phyloP scores from a whole-genome alignment of 2,888 invertebrate genomes.

The Hesperia comma region DNA sequence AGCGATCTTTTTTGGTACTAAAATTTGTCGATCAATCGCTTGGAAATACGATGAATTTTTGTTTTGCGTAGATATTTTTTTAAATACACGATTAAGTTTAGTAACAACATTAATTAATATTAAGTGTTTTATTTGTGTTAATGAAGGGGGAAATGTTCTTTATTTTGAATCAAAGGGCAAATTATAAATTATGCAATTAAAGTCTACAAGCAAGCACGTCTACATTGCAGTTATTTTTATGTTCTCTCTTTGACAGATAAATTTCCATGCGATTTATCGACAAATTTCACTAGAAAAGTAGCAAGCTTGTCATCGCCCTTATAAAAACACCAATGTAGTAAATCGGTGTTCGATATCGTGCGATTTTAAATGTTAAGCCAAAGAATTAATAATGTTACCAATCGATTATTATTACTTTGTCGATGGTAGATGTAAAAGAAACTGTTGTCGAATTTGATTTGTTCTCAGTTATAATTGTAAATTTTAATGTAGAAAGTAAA shows the following conservation, averaged over 20 bases:
- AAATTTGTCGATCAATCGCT: slow-evolving; percentile 4
- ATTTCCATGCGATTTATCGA: slow-evolving; percentile 16
- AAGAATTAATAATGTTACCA: slow-evolving; percentile 58
- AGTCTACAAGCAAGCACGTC: too few species aligned
- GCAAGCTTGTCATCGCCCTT: slow-evolving; percentile 7
- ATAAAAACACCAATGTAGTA: slow-evolving; percentile 4
- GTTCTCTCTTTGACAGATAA: too few species aligned
- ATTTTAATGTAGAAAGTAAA: slow-evolving; percentile 31
- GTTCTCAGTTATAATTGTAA: slow-evolving; percentile 28
- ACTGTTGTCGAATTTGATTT: slow-evolving; percentile 40
- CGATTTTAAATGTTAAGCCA: slow-evolving; percentile 49
- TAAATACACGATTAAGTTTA: too few species aligned
- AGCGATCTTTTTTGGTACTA: not conserved
- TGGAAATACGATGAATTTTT: not conserved
- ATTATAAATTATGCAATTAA: too few species aligned
- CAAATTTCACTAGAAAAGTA: slow-evolving; percentile 9
- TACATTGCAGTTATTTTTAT: too few species aligned
- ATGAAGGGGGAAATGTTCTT: too few species aligned
- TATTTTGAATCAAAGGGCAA: too few species aligned
- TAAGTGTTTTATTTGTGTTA: too few species aligned
- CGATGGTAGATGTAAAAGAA: slow-evolving; percentile 5
- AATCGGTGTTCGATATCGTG: slow-evolving; percentile 34
- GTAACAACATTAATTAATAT: too few species aligned
- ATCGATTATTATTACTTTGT: slow-evolving; percentile 37
- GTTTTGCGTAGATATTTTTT: too few species aligned